A percentile compares a stretch with the other conserved stretches of the same genome.
phyloP scores from a whole-genome alignment of 2,113 vertebrate species.

The Pionites leucogaster region DNA sequence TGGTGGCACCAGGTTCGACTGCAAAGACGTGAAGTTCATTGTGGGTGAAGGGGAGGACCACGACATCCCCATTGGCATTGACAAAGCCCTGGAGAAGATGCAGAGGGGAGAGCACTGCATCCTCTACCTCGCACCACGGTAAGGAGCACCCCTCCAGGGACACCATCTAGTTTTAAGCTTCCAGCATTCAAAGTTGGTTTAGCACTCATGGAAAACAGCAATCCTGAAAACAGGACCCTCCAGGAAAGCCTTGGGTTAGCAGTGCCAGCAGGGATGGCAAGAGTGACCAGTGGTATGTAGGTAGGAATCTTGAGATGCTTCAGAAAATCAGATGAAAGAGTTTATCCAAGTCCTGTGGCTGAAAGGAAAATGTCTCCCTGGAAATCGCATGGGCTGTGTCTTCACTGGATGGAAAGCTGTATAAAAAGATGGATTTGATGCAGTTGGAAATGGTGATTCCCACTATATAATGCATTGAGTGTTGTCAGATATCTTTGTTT shows the following conservation, averaged over 20 bases:
- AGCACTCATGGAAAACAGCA: rapidly evolving
- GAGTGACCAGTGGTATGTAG: rapidly evolving
- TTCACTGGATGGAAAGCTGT: not conserved
- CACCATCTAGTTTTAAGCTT: not conserved
- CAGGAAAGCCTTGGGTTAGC: not conserved
- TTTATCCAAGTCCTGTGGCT: not conserved
- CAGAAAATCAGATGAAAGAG: not conserved
- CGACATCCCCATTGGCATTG: constrained; percentile 90
- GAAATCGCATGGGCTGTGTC: not conserved
- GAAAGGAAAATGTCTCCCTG: not conserved
- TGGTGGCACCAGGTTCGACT: constrained; percentile 82
- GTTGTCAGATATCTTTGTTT: not conserved
- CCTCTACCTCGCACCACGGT: constrained; percentile 88
- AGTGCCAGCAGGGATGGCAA: not conserved
- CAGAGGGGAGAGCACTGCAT: constrained; percentile 92
- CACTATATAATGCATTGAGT: rapidly evolving
- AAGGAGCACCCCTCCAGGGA: not conserved
- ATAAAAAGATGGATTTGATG: not conserved
- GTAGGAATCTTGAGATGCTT: not conserved
- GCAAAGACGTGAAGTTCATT: constrained; percentile 84
- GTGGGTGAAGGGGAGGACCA: constrained; percentile 92
- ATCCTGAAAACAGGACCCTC: not conserved
- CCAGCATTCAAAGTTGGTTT: rapidly evolving
- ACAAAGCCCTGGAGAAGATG: constrained; percentile 96
- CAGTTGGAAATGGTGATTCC: not conserved